Evolutionary conservation across 2,888 invertebrate genomes (phyloP).

Genomic region (Sycophila texana): DNA sequence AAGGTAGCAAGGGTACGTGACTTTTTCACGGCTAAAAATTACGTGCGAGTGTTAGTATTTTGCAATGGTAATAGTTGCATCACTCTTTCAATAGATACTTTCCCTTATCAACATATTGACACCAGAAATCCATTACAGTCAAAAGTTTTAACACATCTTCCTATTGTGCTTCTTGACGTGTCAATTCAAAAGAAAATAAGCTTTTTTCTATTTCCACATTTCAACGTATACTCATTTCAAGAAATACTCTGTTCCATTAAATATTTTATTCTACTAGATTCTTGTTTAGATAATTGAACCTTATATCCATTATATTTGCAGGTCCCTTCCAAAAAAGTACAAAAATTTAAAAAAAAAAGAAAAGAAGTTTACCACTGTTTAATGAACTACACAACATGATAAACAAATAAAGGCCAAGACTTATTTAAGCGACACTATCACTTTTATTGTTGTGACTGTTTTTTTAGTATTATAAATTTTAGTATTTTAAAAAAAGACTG

Average conservation of each 20-base stretch:
- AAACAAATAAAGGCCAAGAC: neutral
- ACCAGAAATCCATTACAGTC: conserved; percentile 9
- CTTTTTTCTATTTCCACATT: neutral
- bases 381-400: too few species aligned
- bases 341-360: too few species aligned
- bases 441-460: neutral
- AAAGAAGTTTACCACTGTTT: too few species aligned
- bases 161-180: neutral
- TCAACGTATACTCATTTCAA: neutral
- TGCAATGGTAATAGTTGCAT: conserved; percentile 2
- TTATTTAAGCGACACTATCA: neutral
- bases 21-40: too few species aligned
- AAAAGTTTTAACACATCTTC: neutral
- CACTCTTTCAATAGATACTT: neutral
- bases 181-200: neutral
- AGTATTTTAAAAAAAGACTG: too few species aligned
- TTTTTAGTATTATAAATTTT: too few species aligned
- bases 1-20: too few species aligned
- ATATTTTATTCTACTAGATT: neutral
- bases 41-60: neutral
- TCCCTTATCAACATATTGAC: neutral
- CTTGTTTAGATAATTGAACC: too few species aligned
- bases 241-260: neutral
- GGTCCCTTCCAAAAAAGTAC: too few species aligned
- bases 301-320: too few species aligned